A percentile compares a stretch with the other conserved stretches of the same genome.
These are phyloP conservation scores for Brachionus calyciflorus DNA, from an alignment of 1,140 invertebrate species.

Conservation along the genomic window DNA sequence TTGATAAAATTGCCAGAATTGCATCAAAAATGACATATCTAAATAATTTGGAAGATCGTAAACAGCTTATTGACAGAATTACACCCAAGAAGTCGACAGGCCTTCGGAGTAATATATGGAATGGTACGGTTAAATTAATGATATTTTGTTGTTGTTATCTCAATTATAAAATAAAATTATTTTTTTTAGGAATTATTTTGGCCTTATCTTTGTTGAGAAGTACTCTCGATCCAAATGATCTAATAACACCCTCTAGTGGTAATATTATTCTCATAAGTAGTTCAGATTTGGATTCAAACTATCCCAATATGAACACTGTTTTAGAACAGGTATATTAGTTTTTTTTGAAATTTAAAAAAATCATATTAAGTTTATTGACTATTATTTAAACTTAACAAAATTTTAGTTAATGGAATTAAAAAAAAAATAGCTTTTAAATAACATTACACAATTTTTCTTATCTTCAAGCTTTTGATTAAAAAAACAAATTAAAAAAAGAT, in stretches of 20 bases:
- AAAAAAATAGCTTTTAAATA: too few species aligned
- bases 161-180: neutral
- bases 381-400: too few species aligned
- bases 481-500: too few species aligned
- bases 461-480: too few species aligned
- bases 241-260: neutral
- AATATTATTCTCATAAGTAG: neutral
- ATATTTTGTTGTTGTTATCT: neutral
- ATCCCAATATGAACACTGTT: neutral
- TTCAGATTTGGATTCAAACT: neutral
- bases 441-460: too few species aligned
- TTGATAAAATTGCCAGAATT: slow-evolving; percentile 23
- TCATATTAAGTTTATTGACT: too few species aligned
- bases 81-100: neutral
- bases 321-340: neutral
- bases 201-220: neutral
- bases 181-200: neutral
- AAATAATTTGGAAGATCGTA: neutral
- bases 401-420: too few species aligned
- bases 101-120: slow-evolving; percentile 13
- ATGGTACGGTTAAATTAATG: neutral
- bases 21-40: neutral
- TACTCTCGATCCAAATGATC: neutral
- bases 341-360: neutral
- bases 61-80: neutral